Percentiles rank a stretch among this genome's conserved stretches.
Evolutionary conservation across 2,888 invertebrate genomes (phyloP).

Genomic region (Druceiella hillmani): DNA sequence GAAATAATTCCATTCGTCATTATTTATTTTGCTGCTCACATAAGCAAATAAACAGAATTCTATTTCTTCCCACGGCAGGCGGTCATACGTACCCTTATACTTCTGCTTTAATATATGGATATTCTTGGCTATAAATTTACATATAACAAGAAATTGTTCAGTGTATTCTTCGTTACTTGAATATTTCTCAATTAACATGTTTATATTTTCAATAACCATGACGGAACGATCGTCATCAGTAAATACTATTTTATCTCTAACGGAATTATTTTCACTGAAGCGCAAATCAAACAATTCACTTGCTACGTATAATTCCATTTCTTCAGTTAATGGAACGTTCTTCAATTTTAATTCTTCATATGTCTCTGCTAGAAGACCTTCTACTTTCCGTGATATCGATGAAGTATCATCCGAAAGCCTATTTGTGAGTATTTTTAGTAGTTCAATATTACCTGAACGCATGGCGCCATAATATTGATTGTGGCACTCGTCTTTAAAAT

Average conservation of each 20-base stretch:
- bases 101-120: conserved; percentile 21
- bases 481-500: no score
- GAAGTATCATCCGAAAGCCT: background rate
- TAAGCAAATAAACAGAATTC: conserved; percentile 24
- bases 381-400: background rate
- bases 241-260: no score
- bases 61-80: conserved; percentile 25
- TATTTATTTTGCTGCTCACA: conserved; percentile 14
- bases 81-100: conserved; percentile 21
- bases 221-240: no score
- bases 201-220: background rate
- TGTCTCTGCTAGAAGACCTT: background rate
- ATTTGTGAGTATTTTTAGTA: background rate
- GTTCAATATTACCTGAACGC: conserved; percentile 1
- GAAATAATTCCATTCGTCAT: conserved; percentile 16
- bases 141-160: conserved; percentile 19
- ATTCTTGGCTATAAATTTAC: conserved; percentile 20
- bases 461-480: background rate
- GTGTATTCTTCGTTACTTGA: conserved; percentile 10
- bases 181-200: background rate
- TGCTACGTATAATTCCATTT: background rate
- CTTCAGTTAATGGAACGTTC: background rate
- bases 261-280: background rate
- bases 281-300: background rate
- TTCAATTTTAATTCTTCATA: background rate